These are phyloP conservation scores for Sclerodermus sp. DNA, from an alignment of 2,888 invertebrate genomes.

Conservation along the genomic window DNA sequence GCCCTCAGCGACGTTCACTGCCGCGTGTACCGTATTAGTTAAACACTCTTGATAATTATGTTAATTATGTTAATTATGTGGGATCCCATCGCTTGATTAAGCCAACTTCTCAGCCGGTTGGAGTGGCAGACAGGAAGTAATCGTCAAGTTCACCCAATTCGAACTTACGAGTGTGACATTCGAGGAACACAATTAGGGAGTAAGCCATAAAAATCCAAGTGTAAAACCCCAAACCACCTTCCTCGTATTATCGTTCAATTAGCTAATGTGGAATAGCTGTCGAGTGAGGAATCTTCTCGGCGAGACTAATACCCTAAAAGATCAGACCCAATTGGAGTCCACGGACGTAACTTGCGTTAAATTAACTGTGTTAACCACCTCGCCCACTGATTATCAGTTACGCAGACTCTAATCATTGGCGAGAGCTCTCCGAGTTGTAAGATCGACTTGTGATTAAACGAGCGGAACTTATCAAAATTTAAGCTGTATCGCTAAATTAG, in stretches of 20 bases:
- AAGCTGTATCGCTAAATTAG: too few species aligned
- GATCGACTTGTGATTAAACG: too few species aligned
- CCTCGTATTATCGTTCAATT: slow-evolving; percentile 24
- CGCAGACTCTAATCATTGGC: too few species aligned
- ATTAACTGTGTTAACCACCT: too few species aligned
- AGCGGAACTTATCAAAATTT: too few species aligned
- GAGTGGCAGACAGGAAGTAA: background rate
- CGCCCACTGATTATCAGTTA: too few species aligned
- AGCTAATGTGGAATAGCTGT: slow-evolving; percentile 27
- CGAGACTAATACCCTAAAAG: background rate
- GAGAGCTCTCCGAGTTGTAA: too few species aligned
- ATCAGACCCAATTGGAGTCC: too few species aligned
- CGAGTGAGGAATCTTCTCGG: slow-evolving; percentile 9
- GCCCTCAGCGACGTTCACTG: too few species aligned
- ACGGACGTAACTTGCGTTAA: too few species aligned
- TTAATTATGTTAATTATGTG: slow-evolving; percentile 25
- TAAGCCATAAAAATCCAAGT: too few species aligned
- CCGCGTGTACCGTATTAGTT: background rate
- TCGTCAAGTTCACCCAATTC: slow-evolving; percentile 24
- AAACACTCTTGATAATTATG: slow-evolving; percentile 24
- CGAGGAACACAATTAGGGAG: too few species aligned
- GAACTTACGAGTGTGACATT: slow-evolving; percentile 15
- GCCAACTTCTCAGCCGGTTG: slow-evolving; percentile 7
- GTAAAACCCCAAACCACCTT: background rate
- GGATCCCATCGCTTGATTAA: slow-evolving; percentile 27